Conservation (phyloP, 2,888 invertebrate genomes). For the Caenorhabditis drosophilae region DNA sequence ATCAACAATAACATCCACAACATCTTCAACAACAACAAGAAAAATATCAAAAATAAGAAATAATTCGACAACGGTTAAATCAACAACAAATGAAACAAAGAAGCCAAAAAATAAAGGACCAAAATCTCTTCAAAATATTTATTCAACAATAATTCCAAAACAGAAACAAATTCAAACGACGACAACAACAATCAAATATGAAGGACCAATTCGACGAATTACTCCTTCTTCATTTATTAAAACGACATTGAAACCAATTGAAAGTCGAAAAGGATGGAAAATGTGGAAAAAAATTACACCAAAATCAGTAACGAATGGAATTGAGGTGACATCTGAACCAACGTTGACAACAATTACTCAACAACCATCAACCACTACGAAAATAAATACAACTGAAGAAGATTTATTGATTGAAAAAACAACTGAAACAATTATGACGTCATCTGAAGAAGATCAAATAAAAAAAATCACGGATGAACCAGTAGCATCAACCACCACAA, state of each 20-base stretch:
- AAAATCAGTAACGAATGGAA: conserved; percentile 18
- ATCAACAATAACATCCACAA: conserved; percentile 20
- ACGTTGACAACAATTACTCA: conserved; percentile 6
- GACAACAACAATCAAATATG: conserved; percentile 2
- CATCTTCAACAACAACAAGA: conserved; percentile 25
- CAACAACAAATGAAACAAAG: conserved; percentile 19
- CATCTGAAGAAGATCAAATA: conserved; percentile 3
- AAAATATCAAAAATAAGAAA: conserved; percentile 32
- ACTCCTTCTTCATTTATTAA: conserved; percentile 6
- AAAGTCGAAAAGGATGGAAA: conserved; percentile 30
- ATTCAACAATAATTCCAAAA: conserved; percentile 42
- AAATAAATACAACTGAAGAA: conserved; percentile 13
- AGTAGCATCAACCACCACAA: conserved; percentile 1
- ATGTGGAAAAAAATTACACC: conserved; percentile 47
- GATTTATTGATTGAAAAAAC: conserved; percentile 6
- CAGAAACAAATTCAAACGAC: conserved; percentile 14
- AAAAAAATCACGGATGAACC: conserved; percentile 15
- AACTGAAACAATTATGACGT: conserved; percentile 3
- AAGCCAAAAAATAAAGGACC: conserved; percentile 37
- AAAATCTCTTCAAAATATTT: conserved; percentile 44
- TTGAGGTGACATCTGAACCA: conserved; percentile 10
- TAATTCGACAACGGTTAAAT: conserved; percentile 23
- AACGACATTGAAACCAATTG: conserved; percentile 26
- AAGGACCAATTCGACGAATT: conserved; percentile 2
- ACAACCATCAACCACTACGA: conserved; percentile 16